Base-by-base conservation (phyloP, 2,888 invertebrate species). In the Crossocerus cetratus region DNA sequence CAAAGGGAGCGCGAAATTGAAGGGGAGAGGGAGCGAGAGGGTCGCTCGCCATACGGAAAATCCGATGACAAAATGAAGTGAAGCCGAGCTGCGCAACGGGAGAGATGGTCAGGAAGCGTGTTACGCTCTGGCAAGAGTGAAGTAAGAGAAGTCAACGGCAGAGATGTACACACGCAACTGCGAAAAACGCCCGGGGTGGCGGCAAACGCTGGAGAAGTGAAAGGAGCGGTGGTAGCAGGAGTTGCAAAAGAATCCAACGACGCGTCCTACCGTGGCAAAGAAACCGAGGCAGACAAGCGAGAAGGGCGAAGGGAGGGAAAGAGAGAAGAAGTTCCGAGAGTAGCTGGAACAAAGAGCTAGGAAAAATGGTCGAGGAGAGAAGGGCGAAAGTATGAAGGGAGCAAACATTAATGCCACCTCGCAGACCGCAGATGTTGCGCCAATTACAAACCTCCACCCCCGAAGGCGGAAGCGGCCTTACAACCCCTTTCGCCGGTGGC, bases 401-500 rank as follows among this genome's bases (percentile, higher is more conserved):
- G 86, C 84, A 87, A 87, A 88, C 89, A 89, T 89, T 89, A 89
- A 90, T 89, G 88, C 86, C 85, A 87, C 86, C 87, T 87, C 86
- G 83, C 84, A 87, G 86, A 89, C 88, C 88, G 84, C 89, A 90
- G 89, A 90, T 90, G 90, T 89, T 89, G 86, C 88, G 85, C 88
- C 89, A 89, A 89, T 90, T 89, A 89, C 89, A 89, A 89, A 86
- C 87, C 89, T 86, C 87, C 32, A 84, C 81, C 83, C 83, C 76
- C 49, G 43, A 65, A 18, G 18, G 13, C 49, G 49, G 49, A 16
- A 49, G 49, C 49, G 16, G 16, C 49, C 49, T 49, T 45, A 22
- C 66, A 56, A 59, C 69, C 65, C 56, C 65, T 60, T 58, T 21
- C 61, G 61, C 45, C 16, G 53, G 43, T 62, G 62, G 56, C 53